These are phyloP conservation scores for Drosophila bocqueti DNA, from an alignment of 1,140 invertebrate genomes.

Conservation along the genomic window DNA sequence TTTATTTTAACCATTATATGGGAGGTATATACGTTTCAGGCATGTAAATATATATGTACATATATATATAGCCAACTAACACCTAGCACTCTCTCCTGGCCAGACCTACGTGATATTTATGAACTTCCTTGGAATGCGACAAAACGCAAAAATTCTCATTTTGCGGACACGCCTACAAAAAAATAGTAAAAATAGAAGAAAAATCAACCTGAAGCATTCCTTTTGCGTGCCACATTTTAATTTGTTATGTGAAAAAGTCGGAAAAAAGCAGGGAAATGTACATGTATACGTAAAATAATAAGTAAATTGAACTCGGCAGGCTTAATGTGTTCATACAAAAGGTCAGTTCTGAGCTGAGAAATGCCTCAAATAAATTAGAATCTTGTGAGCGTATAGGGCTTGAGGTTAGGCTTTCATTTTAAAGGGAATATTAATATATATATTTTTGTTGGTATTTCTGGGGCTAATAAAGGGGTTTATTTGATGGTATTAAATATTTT, in stretches of 20 bases:
- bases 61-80: conserved; percentile 6
- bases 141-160: conserved; percentile 50
- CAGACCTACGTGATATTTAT: conserved; percentile 18
- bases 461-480: neutral
- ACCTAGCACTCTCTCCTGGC: conserved; percentile 7
- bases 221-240: conserved; percentile 69
- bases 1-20: conserved; percentile 58
- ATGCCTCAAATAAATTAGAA: neutral
- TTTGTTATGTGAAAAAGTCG: conserved; percentile 56
- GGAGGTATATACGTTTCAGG: neutral
- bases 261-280: conserved; percentile 7
- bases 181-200: neutral
- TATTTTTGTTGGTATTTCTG: neutral
- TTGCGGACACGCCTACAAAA: conserved; percentile 9
- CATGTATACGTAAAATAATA: neutral
- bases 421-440: neutral
- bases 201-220: neutral
- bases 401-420: neutral
- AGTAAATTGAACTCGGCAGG: neutral
- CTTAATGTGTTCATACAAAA: conserved; percentile 9
- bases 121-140: conserved; percentile 33
- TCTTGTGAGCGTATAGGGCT: neutral
- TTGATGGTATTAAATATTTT: neutral
- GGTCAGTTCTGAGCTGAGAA: neutral
- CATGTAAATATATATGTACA: conserved; percentile 1